Evolutionary conservation across 2,113 vertebrate species (phyloP).

Genomic region (Trematocara nigrifrons): DNA sequence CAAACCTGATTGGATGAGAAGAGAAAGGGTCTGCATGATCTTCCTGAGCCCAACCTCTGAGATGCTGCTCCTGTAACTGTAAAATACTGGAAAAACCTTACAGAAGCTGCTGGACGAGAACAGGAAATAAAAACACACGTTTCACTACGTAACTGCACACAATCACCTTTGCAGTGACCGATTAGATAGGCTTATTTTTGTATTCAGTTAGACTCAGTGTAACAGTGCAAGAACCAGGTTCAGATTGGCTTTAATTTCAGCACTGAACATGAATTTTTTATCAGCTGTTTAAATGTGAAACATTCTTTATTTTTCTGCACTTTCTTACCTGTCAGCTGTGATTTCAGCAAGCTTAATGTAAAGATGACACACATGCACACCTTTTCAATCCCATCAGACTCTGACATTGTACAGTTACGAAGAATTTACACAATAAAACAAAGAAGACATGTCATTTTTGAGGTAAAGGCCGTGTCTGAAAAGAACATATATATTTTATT

Average conservation of each 20-base stretch:
- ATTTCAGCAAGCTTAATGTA: background rate
- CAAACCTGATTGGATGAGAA: background rate
- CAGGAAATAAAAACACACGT: background rate
- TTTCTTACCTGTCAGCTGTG: background rate
- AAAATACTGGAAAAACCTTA: background rate
- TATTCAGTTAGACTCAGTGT: background rate
- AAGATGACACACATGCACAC: background rate
- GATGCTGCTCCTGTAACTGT: background rate
- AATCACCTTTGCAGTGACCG: background rate
- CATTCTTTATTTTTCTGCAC: background rate
- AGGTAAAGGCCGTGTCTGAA: constrained; percentile 23
- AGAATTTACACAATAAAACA: constrained; percentile 1
- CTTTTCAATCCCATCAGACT: background rate
- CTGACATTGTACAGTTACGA: background rate
- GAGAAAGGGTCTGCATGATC: background rate
- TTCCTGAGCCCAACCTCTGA: background rate
- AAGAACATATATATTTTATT: constrained; percentile 40
- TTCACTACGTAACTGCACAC: background rate
- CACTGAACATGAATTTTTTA: background rate
- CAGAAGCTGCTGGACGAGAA: background rate
- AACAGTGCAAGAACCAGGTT: background rate
- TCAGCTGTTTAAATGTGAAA: background rate
- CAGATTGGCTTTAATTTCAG: background rate
- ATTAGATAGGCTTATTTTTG: background rate
- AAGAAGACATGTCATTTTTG: background rate